Percentiles rank a stretch among this genome's conserved stretches.
These are phyloP conservation scores for Sebastes hubbsi DNA, from an alignment of 2,797 vertebrate genomes.

Conservation along the genomic window DNA sequence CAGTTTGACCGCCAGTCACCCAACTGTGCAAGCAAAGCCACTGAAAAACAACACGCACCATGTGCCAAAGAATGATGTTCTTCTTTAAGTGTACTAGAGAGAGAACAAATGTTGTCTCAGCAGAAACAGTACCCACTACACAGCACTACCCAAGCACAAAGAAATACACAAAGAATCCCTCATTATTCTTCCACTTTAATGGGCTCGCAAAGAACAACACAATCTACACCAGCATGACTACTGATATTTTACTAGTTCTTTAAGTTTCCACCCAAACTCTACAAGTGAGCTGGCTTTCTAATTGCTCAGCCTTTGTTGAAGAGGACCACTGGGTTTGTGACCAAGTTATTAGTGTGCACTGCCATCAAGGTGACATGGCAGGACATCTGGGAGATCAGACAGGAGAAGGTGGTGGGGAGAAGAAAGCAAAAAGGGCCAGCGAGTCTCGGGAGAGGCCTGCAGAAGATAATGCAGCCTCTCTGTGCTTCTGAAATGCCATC, in stretches of 20 bases:
- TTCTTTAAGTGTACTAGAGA: background rate
- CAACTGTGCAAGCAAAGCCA: conserved; percentile 18
- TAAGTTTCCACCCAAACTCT: background rate
- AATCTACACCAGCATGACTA: background rate
- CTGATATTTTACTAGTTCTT: background rate
- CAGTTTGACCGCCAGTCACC: conserved; percentile 11
- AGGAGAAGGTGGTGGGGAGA: conserved; percentile 17
- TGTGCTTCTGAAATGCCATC: conserved; percentile 64
- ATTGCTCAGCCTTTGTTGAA: conserved; percentile 13
- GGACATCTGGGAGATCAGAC: conserved; percentile 36
- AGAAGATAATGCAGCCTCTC: conserved; percentile 56
- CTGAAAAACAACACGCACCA: conserved; percentile 4
- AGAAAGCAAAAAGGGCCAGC: conserved; percentile 36
- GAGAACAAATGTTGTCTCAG: conserved; percentile 37
- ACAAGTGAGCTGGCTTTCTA: background rate
- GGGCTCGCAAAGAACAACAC: background rate
- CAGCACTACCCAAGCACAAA: background rate
- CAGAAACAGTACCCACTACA: conserved; percentile 9
- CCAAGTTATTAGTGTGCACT: conserved; percentile 32
- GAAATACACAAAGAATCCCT: background rate
- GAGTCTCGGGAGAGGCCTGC: conserved; percentile 45
- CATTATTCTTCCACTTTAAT: background rate
- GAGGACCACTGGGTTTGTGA: conserved; percentile 19
- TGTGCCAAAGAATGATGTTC: conserved; percentile 2
- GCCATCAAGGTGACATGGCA: conserved; percentile 45